Percentiles rank a stretch among this genome's conserved stretches.
Conservation (phyloP, 2,113 vertebrate genomes). For the Ammospiza caudacuta region DNA sequence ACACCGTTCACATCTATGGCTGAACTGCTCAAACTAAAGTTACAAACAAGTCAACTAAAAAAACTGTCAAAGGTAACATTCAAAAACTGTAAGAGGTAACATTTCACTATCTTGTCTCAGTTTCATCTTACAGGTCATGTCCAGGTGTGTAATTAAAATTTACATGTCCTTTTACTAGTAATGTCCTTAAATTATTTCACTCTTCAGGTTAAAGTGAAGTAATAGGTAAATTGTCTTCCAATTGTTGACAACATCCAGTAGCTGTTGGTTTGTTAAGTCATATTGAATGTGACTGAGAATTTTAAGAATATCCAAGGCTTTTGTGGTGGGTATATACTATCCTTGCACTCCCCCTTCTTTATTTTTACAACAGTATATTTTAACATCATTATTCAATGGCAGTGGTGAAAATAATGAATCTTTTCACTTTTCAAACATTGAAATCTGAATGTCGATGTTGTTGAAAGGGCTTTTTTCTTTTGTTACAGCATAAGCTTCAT, state of each 20-base stretch:
- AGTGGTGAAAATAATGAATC: background rate
- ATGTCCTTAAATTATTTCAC: background rate
- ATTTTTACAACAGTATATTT: background rate
- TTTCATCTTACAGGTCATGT: background rate
- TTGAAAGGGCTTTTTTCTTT: background rate
- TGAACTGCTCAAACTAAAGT: background rate
- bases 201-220: background rate
- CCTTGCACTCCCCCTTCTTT: background rate
- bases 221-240: background rate
- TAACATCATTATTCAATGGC: background rate
- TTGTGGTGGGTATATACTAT: background rate
- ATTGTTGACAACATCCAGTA: background rate
- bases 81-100: background rate
- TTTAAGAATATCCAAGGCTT: background rate
- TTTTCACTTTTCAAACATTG: background rate
- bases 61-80: background rate
- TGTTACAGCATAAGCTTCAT: background rate
- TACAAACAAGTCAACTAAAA: background rate
- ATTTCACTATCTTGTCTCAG: background rate
- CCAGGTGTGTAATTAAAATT: background rate
- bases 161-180: background rate
- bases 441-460: background rate
- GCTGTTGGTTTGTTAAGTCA: background rate
- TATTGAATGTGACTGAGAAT: background rate
- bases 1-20: background rate